phyloP scores from a whole-genome alignment of 2,888 invertebrate genomes.

The Metacarcinus magister region DNA sequence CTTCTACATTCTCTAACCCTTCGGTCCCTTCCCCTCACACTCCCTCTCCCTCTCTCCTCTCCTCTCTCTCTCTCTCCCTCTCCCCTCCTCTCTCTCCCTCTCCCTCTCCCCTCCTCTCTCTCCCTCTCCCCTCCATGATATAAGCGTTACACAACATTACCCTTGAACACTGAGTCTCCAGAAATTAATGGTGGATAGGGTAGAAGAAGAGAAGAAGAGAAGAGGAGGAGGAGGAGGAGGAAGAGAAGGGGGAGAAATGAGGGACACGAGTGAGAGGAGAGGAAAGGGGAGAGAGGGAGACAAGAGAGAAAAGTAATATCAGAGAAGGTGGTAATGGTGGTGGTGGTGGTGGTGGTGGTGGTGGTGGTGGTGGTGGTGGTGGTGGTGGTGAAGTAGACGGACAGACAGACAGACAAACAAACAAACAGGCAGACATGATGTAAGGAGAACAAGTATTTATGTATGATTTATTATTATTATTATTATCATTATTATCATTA shows the following conservation, averaged over 20 bases:
- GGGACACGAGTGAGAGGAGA: background rate
- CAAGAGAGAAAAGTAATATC: background rate
- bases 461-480: no score
- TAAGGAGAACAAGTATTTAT: no score
- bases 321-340: no score
- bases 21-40: background rate
- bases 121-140: background rate
- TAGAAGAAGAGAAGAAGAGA: conserved; percentile 30
- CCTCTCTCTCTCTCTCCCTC: background rate
- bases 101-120: background rate
- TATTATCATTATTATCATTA: no score
- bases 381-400: no score
- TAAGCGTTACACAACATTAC: background rate
- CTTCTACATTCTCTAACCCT: background rate
- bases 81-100: background rate
- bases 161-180: no score
- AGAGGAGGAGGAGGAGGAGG: background rate
- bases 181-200: background rate
- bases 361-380: no score
- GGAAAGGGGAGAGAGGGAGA: background rate
- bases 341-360: no score
- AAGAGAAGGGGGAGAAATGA: background rate
- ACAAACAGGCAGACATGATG: no score
- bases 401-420: no score
- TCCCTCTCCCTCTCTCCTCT: background rate